Evolutionary conservation across 64 coral and sea anemone species (phyloP).

Genomic region (Montipora capricornis): DNA sequence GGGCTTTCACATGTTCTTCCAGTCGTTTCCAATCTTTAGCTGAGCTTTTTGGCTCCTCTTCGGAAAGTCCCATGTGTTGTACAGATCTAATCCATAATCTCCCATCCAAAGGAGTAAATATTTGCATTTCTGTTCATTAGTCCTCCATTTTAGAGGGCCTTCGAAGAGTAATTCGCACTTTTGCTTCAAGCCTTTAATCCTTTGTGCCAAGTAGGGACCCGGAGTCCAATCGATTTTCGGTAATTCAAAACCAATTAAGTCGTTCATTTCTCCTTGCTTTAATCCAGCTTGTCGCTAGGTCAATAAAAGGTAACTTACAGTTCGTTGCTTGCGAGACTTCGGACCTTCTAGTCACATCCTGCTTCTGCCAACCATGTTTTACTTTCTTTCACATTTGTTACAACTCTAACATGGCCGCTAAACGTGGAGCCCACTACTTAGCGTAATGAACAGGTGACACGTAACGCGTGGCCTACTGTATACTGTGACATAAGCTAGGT

Average conservation of each 20-base stretch:
- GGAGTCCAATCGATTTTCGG: not conserved
- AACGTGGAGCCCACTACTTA: too few species aligned
- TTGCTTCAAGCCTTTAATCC: not conserved
- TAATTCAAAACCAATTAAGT: not conserved
- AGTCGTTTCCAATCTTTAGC: constrained; percentile 59
- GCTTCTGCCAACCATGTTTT: constrained; percentile 17
- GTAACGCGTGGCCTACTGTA: too few species aligned
- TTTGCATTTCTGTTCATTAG: constrained; percentile 63
- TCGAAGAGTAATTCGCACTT: constrained; percentile 41
- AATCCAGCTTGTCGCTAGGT: not conserved
- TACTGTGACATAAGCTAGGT: too few species aligned
- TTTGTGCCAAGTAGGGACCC: not conserved
- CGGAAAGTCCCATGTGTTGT: constrained; percentile 43
- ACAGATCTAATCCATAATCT: constrained; percentile 52
- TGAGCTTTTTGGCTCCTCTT: constrained; percentile 15
- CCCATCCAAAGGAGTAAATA: constrained; percentile 70
- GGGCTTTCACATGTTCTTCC: constrained; percentile 78
- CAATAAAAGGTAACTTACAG: not conserved
- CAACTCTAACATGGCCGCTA: too few species aligned
- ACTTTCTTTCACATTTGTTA: too few species aligned
- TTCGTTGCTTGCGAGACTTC: not conserved
- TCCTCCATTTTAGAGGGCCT: constrained; percentile 39
- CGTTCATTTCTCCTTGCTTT: not conserved
- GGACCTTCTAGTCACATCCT: not conserved
- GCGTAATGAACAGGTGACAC: too few species aligned